phyloP scores from a whole-genome alignment of 2,113 vertebrate species.

The Corapipo altera region DNA sequence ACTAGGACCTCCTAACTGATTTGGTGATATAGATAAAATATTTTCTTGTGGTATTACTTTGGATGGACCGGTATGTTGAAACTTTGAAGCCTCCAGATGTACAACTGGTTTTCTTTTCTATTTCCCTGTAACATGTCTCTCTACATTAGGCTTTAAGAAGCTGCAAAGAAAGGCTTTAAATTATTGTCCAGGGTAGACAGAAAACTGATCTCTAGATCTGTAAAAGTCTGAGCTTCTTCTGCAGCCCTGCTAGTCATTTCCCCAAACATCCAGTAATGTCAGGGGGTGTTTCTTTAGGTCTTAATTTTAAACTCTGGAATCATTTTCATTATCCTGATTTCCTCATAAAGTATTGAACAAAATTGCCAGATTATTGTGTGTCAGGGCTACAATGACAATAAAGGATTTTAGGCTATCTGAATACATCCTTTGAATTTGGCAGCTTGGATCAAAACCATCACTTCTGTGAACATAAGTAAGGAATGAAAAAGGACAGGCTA shows the following conservation, averaged over 20 bases:
- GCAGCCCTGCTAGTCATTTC: background rate
- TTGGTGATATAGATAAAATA: background rate
- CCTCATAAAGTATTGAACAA: background rate
- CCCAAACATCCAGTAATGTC: background rate
- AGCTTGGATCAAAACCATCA: background rate
- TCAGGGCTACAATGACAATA: background rate
- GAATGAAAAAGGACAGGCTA: background rate
- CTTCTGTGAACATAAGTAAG: background rate
- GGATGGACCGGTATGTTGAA: background rate
- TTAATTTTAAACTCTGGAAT: background rate
- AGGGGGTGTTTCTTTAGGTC: background rate
- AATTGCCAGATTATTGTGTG: background rate
- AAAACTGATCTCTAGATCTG: background rate
- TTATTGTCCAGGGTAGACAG: background rate
- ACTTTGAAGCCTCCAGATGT: background rate
- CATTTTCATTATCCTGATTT: background rate
- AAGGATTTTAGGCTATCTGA: background rate
- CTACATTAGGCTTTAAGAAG: background rate
- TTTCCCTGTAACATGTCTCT: background rate
- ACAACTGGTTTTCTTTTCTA: background rate
- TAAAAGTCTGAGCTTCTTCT: background rate
- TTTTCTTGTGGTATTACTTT: background rate
- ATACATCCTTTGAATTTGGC: background rate
- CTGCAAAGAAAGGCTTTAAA: background rate
- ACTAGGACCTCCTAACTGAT: background rate